These are phyloP conservation scores for Anthophora plumipes DNA, from an alignment of 2,888 invertebrate species.

Conservation along the genomic window DNA sequence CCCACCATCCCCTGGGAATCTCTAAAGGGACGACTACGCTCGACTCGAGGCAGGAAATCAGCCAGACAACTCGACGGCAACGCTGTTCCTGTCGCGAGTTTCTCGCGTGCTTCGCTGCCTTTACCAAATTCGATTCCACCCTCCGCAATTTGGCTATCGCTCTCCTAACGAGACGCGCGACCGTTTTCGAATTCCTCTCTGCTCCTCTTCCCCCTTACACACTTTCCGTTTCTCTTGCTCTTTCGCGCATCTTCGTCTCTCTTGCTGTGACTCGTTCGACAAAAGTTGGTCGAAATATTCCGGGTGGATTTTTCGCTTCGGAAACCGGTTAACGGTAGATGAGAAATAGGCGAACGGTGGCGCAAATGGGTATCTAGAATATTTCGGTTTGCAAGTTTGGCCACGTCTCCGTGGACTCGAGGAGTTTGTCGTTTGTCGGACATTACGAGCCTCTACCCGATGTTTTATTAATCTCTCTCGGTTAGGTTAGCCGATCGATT, in stretches of 20 bases:
- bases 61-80: conserved; percentile 78
- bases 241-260: not conserved
- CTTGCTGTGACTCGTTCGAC: not conserved
- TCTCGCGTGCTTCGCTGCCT: conserved; percentile 50
- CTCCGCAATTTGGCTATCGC: not conserved
- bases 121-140: conserved; percentile 36
- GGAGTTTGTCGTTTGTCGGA: not conserved
- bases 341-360: too few relatives aligned
- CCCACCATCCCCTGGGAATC: conserved; percentile 71
- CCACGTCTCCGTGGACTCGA: not conserved
- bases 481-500: conserved; percentile 19
- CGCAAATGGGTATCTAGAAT: not conserved
- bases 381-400: not conserved
- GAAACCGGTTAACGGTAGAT: too few relatives aligned
- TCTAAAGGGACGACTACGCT: conserved; percentile 73
- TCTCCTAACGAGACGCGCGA: conserved; percentile 20
- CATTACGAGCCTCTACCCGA: conserved; percentile 12
- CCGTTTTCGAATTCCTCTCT: not conserved
- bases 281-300: too few relatives aligned
- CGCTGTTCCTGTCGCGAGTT: conserved; percentile 74
- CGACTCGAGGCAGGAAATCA: conserved; percentile 74
- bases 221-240: too few relatives aligned
- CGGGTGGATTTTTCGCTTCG: too few relatives aligned
- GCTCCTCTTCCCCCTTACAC: conserved; percentile 7
- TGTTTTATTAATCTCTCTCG: conserved; percentile 19